Evolutionary conservation across 2,888 invertebrate species (phyloP).

Genomic region (Trichogramma evanescens): DNA sequence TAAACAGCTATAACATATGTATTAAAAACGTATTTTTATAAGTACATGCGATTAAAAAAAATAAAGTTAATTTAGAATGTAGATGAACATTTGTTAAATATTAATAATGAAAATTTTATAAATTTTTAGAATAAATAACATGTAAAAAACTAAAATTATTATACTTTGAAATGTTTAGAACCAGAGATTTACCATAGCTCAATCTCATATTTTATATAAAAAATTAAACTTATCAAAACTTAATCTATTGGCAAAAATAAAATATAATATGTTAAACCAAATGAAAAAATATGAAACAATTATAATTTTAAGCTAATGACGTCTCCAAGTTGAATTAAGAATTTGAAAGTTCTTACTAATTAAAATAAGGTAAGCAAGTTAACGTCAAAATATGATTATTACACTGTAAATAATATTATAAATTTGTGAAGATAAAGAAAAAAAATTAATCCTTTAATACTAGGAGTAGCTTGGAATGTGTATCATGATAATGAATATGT

Average conservation of each 20-base stretch:
- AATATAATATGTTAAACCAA: slow-evolving; percentile 4
- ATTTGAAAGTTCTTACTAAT: slow-evolving; percentile 7
- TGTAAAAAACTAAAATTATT: slow-evolving; percentile 8
- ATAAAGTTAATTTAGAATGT: slow-evolving; percentile 8
- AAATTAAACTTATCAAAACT: no score
- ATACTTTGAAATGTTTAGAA: no score
- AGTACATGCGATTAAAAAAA: slow-evolving; percentile 3
- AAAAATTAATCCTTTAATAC: slow-evolving; percentile 13
- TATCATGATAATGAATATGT: slow-evolving; percentile 13
- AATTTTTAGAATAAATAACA: slow-evolving; percentile 3
- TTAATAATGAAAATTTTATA: slow-evolving; percentile 17
- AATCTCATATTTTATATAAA: no score
- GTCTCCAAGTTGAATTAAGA: slow-evolving; percentile 9
- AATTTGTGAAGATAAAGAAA: slow-evolving; percentile 1
- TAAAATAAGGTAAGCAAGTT: slow-evolving; percentile 6
- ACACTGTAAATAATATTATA: slow-evolving; percentile 20
- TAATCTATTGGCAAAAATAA: neutral
- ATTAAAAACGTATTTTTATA: slow-evolving; percentile 17
- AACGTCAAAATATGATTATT: slow-evolving; percentile 11
- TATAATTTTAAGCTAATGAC: slow-evolving; percentile 14
- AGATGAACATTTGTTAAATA: slow-evolving; percentile 17
- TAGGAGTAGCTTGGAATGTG: slow-evolving; percentile 6
- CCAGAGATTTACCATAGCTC: no score
- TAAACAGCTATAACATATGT: neutral
- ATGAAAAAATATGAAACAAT: slow-evolving; percentile 5